A percentile compares a stretch with the other conserved stretches of the same genome.
These are phyloP conservation scores for Amorpha juglandis DNA, from an alignment of 2,888 invertebrate genomes.

Conservation along the genomic window DNA sequence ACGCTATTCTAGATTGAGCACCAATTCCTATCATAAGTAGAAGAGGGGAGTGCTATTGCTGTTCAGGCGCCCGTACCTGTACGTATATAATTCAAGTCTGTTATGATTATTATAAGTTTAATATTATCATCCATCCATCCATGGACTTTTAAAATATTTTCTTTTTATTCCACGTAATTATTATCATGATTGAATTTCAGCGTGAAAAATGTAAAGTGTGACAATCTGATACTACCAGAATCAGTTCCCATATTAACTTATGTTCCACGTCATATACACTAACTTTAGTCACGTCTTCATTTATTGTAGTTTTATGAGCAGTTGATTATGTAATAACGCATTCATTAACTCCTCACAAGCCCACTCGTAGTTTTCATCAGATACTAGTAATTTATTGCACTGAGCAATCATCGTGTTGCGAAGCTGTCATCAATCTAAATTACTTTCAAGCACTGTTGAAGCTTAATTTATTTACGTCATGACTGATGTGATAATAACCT, in stretches of 20 bases:
- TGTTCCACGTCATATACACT: neutral
- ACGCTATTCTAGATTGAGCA: no score
- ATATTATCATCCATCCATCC: no score
- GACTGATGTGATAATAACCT: conserved; percentile 47
- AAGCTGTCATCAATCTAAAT: conserved; percentile 53
- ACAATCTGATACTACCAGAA: neutral
- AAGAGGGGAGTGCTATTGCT: no score
- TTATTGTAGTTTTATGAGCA: neutral
- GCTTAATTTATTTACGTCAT: conserved; percentile 52
- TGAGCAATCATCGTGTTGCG: conserved; percentile 44
- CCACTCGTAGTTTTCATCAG: conserved; percentile 12
- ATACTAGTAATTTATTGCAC: conserved; percentile 24
- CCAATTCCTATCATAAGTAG: no score
- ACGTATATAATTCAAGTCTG: no score
- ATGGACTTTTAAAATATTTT: no score
- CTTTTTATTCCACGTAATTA: neutral
- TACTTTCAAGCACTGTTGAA: conserved; percentile 45
- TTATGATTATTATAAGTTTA: no score
- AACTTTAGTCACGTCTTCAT: neutral
- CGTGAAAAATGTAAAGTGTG: neutral
- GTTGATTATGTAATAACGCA: conserved; percentile 17
- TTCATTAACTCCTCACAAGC: conserved; percentile 18
- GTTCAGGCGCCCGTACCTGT: no score
- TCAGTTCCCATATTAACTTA: conserved; percentile 1
- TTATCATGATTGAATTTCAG: neutral